Evolutionary conservation across 2,113 vertebrate species (phyloP), one percentile per base, ranked within the genome.

Genomic region (Gavialis gangeticus): DNA sequence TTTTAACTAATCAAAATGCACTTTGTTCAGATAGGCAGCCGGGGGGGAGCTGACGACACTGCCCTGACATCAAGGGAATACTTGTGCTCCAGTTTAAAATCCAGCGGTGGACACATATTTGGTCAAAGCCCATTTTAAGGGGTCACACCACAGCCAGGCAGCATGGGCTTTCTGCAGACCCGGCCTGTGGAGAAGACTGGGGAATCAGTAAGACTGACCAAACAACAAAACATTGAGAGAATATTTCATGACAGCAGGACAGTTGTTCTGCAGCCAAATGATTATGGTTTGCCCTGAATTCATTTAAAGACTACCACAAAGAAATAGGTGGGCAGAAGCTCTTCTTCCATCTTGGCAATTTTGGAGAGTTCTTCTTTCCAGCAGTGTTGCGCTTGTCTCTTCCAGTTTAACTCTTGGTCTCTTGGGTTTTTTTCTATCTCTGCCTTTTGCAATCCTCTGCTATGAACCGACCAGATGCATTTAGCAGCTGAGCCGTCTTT

Each of bases 251-350:
- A 46, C 46, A 46, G 46, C 46, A 17, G 18, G 24, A 46, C 12
- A 77, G 37, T 28, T 79, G 16, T 27, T 30, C 80, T 25, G 37
- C 17, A 25, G 7, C 1, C 3, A 46, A 27, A 6, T 28, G 79
- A 4, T 14, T 60, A 62, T 27, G 24, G 71, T 10, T 1, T 24
- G 9, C 19, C 1, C 9, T 1, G 0, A 28, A 46, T 28, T 4
- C 12, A 2, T 30, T n/a, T 1, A 1, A 73, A 12, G 17, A 1
- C 10, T 56, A 14, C 7, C 22, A 46, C 46, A 46, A 46, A 46
- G 46, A 46, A 46, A 46, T 12, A 56, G 6, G 18, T 10, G 56
- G 34, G 15, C 15, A 82, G 75, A 62, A 82, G 37, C 21, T 93
- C 17, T 17, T 1, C 11, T 46, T 37, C 56, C n/a, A 10, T 28